Percentiles rank a stretch among this genome's conserved stretches.
Evolutionary conservation across 2,113 vertebrate genomes (phyloP).

Genomic region (Australoheros scitulus): DNA sequence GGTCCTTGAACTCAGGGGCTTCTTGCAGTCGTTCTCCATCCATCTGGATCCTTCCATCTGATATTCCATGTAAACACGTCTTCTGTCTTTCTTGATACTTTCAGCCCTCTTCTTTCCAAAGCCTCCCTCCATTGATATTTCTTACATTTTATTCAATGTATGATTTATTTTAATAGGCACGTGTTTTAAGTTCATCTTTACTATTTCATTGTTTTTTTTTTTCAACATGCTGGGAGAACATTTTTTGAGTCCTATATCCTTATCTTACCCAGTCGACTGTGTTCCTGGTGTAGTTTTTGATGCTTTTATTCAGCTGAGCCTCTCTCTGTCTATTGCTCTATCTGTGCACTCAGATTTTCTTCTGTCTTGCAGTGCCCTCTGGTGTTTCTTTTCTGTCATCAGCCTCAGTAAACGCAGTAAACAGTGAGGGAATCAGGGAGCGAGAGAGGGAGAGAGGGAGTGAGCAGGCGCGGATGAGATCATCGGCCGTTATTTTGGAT

Average conservation of each 20-base stretch:
- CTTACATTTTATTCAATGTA: background rate
- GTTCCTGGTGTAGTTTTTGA: background rate
- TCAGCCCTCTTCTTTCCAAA: too few relatives aligned
- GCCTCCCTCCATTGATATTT: background rate
- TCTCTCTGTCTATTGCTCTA: background rate
- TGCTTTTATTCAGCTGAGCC: background rate
- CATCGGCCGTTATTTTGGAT: background rate
- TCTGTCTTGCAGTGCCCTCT: slow-evolving; percentile 28
- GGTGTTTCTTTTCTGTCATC: accelerated
- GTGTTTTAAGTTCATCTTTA: background rate
- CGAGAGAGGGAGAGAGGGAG: background rate
- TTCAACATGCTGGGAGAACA: too few relatives aligned
- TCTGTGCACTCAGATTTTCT: background rate
- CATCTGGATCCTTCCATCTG: too few relatives aligned
- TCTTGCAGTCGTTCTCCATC: too few relatives aligned
- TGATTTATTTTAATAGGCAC: background rate
- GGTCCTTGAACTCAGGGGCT: too few relatives aligned
- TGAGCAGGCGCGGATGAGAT: slow-evolving; percentile 4
- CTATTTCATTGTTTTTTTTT: background rate
- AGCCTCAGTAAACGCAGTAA: background rate
- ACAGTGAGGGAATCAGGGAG: background rate
- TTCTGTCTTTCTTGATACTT: too few relatives aligned
- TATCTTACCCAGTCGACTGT: too few relatives aligned
- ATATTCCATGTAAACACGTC: too few relatives aligned
- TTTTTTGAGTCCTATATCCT: background rate